Percentiles rank a stretch among this genome's conserved stretches.
These are phyloP conservation scores for Stylophora pistillata DNA, from an alignment of 64 coral and sea anemone species.

Conservation along the genomic window DNA sequence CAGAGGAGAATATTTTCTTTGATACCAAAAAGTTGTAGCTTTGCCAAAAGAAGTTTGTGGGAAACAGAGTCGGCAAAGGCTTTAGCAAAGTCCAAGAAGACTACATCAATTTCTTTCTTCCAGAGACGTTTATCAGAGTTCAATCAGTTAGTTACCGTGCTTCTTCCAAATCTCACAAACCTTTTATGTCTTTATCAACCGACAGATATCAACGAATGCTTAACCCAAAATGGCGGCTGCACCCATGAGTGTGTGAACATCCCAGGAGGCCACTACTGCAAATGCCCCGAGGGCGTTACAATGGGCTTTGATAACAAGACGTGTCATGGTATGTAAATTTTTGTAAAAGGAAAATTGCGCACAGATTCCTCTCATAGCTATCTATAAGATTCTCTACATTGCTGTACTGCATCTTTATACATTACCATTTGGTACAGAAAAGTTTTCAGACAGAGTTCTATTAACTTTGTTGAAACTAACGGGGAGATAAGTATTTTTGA, in stretches of 20 bases:
- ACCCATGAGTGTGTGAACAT: slow-evolving; percentile 31
- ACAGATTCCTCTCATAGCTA: too few species aligned
- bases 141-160: too few species aligned
- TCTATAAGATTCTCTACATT: too few species aligned
- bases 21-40: not conserved
- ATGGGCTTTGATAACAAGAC: slow-evolving; percentile 49
- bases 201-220: slow-evolving; percentile 36
- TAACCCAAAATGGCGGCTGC: slow-evolving; percentile 43
- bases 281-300: slow-evolving; percentile 31
- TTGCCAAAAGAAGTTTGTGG: not conserved
- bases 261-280: slow-evolving; percentile 47
- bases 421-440: too few species aligned
- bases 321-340: slow-evolving; percentile 31
- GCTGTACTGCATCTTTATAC: too few species aligned
- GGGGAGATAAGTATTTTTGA: too few species aligned
- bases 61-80: slow-evolving; percentile 10
- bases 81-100: slow-evolving; percentile 25
- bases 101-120: slow-evolving; percentile 11
- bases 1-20: slow-evolving; percentile 1
- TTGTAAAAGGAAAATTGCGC: too few species aligned
- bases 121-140: too few species aligned
- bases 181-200: not conserved
- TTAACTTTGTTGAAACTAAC: too few species aligned
- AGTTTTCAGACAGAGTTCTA: too few species aligned
- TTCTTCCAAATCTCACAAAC: too few species aligned